phyloP scores from a whole-genome alignment of 2,888 invertebrate genomes.

The Automeris io region DNA sequence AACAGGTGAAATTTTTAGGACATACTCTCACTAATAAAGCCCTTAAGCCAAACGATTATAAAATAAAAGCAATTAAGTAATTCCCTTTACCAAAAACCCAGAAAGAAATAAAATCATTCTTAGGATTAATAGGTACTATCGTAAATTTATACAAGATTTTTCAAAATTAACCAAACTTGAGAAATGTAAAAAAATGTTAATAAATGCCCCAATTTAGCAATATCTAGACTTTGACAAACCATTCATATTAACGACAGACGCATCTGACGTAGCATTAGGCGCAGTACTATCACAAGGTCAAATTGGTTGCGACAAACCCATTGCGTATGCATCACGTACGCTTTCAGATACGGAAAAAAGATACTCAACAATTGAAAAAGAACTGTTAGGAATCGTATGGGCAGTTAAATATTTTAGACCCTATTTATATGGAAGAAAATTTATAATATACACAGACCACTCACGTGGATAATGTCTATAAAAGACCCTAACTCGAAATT shows the following conservation, averaged over 20 bases:
- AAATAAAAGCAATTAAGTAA: background rate
- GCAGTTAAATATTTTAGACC: conserved; percentile 19
- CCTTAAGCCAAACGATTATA: no score
- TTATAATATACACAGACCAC: conserved; percentile 37
- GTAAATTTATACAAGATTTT: conserved; percentile 15
- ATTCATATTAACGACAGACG: conserved; percentile 25
- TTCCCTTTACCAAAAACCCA: conserved; percentile 4
- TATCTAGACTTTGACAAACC: conserved; percentile 32
- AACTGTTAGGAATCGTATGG: background rate
- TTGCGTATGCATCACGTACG: conserved; percentile 17
- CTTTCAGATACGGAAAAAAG: conserved; percentile 15
- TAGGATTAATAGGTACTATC: conserved; percentile 4
- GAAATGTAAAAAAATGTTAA: conserved; percentile 16
- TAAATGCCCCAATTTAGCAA: conserved; percentile 27
- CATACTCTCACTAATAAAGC: no score
- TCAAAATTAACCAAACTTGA: conserved; percentile 17
- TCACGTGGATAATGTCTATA: conserved; percentile 27
- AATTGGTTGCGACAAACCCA: conserved; percentile 10
- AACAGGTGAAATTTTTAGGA: background rate
- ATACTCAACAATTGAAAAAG: conserved; percentile 26
- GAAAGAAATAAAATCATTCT: conserved; percentile 6
- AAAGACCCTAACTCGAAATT: conserved; percentile 30
- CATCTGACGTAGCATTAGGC: conserved; percentile 26
- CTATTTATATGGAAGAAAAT: no score
- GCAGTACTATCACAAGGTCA: conserved; percentile 19